Evolutionary conservation across 2,797 vertebrate species (phyloP).

Genomic region (Anguilla megastoma): DNA sequence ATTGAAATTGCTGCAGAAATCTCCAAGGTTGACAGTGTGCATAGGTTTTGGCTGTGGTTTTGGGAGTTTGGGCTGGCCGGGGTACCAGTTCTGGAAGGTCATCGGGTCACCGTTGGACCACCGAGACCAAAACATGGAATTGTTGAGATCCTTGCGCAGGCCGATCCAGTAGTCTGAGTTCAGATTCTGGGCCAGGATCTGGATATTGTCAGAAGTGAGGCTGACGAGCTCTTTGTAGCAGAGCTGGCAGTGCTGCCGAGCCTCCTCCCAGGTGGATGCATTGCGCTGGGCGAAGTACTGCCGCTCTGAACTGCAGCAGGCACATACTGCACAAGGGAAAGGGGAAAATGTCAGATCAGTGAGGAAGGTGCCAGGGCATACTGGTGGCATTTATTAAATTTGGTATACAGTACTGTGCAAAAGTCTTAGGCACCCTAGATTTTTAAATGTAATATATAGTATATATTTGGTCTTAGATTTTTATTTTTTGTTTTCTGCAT

Average conservation of each 20-base stretch:
- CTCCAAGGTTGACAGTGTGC: not conserved
- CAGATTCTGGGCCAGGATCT: constrained; percentile 32
- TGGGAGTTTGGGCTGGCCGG: constrained; percentile 58
- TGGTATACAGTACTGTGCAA: not conserved
- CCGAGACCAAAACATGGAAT: constrained; percentile 51
- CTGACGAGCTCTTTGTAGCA: constrained; percentile 71
- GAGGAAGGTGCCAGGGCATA: not conserved
- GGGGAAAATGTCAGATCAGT: not conserved
- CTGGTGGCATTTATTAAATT: not conserved
- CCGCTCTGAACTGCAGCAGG: constrained; percentile 38
- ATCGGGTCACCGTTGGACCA: constrained; percentile 69
- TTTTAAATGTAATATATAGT: too few species aligned
- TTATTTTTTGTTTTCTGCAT: too few species aligned
- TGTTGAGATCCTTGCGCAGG: constrained; percentile 58
- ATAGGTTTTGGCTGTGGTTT: not conserved
- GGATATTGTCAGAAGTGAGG: constrained; percentile 54
- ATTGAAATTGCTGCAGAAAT: constrained; percentile 25
- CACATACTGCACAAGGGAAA: constrained; percentile 18
- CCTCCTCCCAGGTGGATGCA: constrained; percentile 53
- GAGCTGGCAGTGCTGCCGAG: constrained; percentile 59
- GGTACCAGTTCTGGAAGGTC: constrained; percentile 75
- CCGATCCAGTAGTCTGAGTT: constrained; percentile 64
- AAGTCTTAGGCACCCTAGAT: too few species aligned
- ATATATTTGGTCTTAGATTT: too few species aligned
- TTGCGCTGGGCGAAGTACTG: constrained; percentile 39